Evolutionary conservation across 2,888 invertebrate species (phyloP), one percentile per base, ranked within the genome.

Genomic region (Prostheceraeus crozeri): DNA sequence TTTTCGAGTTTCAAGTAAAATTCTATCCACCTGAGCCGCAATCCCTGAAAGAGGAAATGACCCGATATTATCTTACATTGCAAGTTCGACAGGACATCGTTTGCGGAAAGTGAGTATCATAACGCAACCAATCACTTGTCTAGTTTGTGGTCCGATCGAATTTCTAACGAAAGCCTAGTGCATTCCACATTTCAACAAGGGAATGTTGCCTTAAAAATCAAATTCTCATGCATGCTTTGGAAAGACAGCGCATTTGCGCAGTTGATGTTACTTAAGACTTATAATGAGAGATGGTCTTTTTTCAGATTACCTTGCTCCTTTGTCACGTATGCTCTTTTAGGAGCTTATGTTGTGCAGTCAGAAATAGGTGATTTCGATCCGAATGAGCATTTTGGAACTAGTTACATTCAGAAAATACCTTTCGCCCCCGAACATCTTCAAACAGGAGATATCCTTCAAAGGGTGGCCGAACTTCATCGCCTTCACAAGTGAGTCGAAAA

Each of bases 21-120:
- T 99, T 99, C 81, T 98, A 98, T 79, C 96, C 98, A 1, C 93
- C 94, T 56, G 94, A 96, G 76, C 96, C 98, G 11, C 85, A 90
- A 19, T 88, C 89, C 77, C 80, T 98, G 64, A 89, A 88, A 74
- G 79, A 80, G 64, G 79, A 80, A 65, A 66, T 77, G 55, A 78
- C 79, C 6, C 80, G 81, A 67, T 98, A 96, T 80, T 89, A 93
- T 73, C 81, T 99, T 57, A 93, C 90, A 77, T 82, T 96, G 68
- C 96, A 98, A 76, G 84, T 94, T 69, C 82, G 89, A 57, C 85
- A 85, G 71, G 82, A 82, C 67, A 79, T 83, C 63, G 71, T 81
- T 62, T 76, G 77, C 66, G 81, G 80, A 69, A 81, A 79, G 80
- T 82, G 72, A 74, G 78, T 71, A 35, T 16, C 25, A 28, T 6